A percentile compares a stretch with the other conserved stretches of the same genome.
These are phyloP conservation scores for Eupithecia abbreviata DNA, from an alignment of 2,888 invertebrate genomes.

Conservation along the genomic window DNA sequence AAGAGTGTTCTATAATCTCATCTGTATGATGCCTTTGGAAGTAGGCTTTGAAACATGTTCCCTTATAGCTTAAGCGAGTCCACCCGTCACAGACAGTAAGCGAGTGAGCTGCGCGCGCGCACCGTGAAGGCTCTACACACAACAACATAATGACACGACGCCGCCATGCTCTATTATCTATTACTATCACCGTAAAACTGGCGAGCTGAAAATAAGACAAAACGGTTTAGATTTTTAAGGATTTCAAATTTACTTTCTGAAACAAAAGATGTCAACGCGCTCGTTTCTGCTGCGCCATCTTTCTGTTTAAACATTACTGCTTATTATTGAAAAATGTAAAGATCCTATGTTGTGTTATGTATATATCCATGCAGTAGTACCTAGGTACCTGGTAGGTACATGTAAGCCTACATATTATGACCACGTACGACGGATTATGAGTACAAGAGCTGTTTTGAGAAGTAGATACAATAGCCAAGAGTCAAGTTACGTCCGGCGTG, in stretches of 20 bases:
- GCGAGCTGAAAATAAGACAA: not conserved
- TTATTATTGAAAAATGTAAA: too few species aligned
- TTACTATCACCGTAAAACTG: not conserved
- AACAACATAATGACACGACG: not conserved
- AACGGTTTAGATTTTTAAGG: not conserved
- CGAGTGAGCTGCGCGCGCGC: not conserved
- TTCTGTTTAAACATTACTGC: not conserved
- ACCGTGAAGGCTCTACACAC: not conserved
- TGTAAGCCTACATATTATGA: not conserved
- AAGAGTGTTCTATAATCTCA: not conserved
- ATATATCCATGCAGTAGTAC: not conserved
- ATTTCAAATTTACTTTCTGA: not conserved
- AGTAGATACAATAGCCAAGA: not conserved
- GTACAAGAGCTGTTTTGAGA: conserved; percentile 5
- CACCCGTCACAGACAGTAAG: not conserved
- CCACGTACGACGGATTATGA: not conserved
- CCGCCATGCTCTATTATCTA: not conserved
- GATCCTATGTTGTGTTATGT: not conserved
- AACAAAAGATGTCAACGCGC: conserved; percentile 34
- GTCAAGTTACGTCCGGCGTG: conserved; percentile 11
- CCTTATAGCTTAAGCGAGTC: not conserved
- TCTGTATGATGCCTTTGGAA: not conserved
- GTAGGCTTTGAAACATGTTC: not conserved
- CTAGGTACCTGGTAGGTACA: not conserved
- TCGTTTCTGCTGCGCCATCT: conserved; percentile 8